Percentiles rank a stretch among this genome's conserved stretches.
These are phyloP conservation scores for Deilephila elpenor DNA, from an alignment of 2,888 invertebrate genomes.

Conservation along the genomic window DNA sequence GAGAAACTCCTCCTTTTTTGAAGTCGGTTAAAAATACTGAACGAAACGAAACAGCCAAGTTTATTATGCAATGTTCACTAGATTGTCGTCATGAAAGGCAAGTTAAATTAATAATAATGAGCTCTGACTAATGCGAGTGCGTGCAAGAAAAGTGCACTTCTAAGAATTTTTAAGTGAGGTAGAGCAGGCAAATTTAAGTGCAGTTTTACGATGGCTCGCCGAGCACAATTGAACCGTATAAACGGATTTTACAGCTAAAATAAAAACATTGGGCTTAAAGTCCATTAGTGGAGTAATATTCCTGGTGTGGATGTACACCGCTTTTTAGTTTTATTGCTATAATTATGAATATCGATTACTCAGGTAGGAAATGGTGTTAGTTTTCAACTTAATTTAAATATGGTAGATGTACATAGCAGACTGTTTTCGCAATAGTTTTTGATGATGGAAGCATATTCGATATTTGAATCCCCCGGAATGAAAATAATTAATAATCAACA, in stretches of 20 bases:
- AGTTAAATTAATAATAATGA: background rate
- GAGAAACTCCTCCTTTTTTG: too few relatives aligned
- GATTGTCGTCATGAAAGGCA: background rate
- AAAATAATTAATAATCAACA: too few relatives aligned
- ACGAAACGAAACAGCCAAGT: background rate
- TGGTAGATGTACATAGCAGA: too few relatives aligned
- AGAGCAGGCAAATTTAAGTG: slow-evolving; percentile 8
- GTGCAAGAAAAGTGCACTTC: slow-evolving; percentile 14
- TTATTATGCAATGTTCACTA: background rate
- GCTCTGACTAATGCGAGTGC: slow-evolving; percentile 8
- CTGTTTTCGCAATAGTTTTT: too few relatives aligned
- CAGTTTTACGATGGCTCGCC: background rate
- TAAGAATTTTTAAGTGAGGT: background rate
- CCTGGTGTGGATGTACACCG: background rate
- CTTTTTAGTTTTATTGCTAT: background rate
- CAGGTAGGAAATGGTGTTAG: too few relatives aligned
- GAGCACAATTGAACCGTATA: slow-evolving; percentile 5
- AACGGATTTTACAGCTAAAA: slow-evolving; percentile 18
- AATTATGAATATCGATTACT: background rate
- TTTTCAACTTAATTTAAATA: too few relatives aligned
- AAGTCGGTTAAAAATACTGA: too few relatives aligned
- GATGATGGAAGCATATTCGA: too few relatives aligned
- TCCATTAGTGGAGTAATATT: slow-evolving; percentile 1
- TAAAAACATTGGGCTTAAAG: slow-evolving; percentile 6
- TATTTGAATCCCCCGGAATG: too few relatives aligned